phyloP scores from a whole-genome alignment of 2,888 invertebrate species.

The Meganola albula region DNA sequence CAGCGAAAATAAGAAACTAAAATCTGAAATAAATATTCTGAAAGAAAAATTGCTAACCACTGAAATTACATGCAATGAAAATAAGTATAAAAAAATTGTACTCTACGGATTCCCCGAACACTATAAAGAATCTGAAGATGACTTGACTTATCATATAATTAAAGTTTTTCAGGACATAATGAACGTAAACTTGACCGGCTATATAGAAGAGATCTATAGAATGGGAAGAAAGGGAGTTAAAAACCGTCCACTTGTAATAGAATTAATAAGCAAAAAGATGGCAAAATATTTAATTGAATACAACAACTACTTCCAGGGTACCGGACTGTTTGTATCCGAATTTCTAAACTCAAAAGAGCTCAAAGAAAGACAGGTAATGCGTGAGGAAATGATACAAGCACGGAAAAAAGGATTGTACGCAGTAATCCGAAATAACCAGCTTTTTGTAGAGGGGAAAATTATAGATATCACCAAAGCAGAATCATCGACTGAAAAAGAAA shows the following conservation, averaged over 20 bases:
- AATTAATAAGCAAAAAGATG: constrained; percentile 15
- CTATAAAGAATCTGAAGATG: not conserved
- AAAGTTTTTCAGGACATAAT: not conserved
- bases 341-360: constrained; percentile 6
- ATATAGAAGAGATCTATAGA: not conserved
- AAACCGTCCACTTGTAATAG: constrained; percentile 13
- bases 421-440: too few relatives aligned
- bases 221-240: not conserved
- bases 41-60: too few relatives aligned
- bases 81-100: not conserved
- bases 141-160: not conserved
- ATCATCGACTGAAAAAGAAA: not conserved
- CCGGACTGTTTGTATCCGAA: constrained; percentile 7
- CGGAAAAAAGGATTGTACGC: constrained; percentile 10
- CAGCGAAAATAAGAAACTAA: not conserved
- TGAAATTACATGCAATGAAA: too few relatives aligned
- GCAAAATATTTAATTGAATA: constrained; percentile 9
- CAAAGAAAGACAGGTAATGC: constrained; percentile 5
- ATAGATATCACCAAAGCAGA: not conserved
- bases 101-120: not conserved
- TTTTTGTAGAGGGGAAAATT: not conserved
- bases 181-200: not conserved
- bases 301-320: constrained; percentile 5
- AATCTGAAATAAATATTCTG: not conserved
- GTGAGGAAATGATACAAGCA: constrained; percentile 14